A percentile compares a stretch with the other conserved stretches of the same genome.
phyloP scores from a whole-genome alignment of 2,888 invertebrate genomes.

The Luperina testacea region DNA sequence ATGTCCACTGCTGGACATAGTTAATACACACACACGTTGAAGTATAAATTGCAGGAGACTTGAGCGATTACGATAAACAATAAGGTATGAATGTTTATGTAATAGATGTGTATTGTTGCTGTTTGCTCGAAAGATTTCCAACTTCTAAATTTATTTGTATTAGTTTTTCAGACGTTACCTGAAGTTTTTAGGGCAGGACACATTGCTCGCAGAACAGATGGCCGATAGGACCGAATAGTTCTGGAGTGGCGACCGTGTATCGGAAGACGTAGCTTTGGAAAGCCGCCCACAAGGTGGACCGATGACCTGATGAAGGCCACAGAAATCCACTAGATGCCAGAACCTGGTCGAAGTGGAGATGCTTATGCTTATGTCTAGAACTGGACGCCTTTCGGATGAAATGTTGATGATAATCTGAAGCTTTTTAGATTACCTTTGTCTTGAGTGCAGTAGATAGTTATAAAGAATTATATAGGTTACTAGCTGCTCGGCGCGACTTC shows the following conservation, averaged over 20 bases:
- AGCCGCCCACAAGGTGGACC: too few species aligned
- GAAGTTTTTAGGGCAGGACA: neutral
- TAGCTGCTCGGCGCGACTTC: too few species aligned
- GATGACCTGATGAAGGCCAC: neutral
- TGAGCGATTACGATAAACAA: constrained; percentile 20
- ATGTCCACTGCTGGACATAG: too few species aligned
- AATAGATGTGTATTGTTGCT: neutral
- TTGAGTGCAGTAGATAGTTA: neutral
- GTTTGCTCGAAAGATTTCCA: neutral
- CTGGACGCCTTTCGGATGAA: too few species aligned
- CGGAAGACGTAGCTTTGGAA: neutral
- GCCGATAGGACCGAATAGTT: neutral
- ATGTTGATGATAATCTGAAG: too few species aligned
- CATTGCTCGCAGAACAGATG: neutral
- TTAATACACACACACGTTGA: neutral
- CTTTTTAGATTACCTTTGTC: too few species aligned
- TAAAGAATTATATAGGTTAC: neutral
- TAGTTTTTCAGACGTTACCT: neutral
- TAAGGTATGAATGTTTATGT: constrained; percentile 5
- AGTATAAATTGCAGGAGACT: constrained; percentile 30
- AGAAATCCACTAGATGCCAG: neutral
- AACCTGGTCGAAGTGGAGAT: too few species aligned
- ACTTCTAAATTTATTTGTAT: neutral
- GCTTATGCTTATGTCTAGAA: too few species aligned
- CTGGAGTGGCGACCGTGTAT: neutral